Base-by-base conservation (phyloP, 2,113 vertebrate genomes). In the Rhadina sibilatrix region DNA sequence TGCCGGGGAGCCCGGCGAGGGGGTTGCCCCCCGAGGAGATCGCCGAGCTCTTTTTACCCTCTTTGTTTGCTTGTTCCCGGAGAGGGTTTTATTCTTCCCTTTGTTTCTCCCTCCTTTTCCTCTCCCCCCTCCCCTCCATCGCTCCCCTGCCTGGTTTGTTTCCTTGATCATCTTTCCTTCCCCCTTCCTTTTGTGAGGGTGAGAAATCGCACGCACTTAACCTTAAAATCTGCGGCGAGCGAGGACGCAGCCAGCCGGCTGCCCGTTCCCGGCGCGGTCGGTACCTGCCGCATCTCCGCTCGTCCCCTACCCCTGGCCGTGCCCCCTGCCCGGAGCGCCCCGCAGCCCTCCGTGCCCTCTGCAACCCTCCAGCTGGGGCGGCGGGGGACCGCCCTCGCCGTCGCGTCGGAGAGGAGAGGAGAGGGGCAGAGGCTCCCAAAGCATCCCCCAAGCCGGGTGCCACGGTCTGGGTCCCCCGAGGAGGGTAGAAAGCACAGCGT, bases 31-130 rank as follows among this genome's bases (percentile, higher is more conserved):
- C 77, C 11, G 85, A 89, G 85, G 76, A 84, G 33, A 63, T 47
- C 37, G 63, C 71, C 69, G 66, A 80, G 87, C 54, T 92, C 75
- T 92, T 94, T 93, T 91, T 83, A 83, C 92, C 75, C 78, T 92
- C 96, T 85, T 95, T 97, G 94, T 96, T 87, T 77, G 82, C 83
- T 77, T 87, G 63, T 90, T 97, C 87, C 59, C 50, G n/a, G 61
- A 80, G 81, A 75, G 71, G 96, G 68, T 90, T 81, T 93, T 94
- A 97, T 94, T 93, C 83, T 82, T 91, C 88, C 87, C 91, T 79
- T 56, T 63, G 81, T 95, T 90, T 89, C 87, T 28, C 87, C 80
- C 89, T 93, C 96, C 94, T 93, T 92, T 94, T 83, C 52, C 80
- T 57, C 49, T 64, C 54, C 35, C 65, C 66, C 49, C 28, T 10